These are phyloP conservation scores for Myotis davidii DNA, from an alignment of 2,113 vertebrate genomes.

Conservation along the genomic window DNA sequence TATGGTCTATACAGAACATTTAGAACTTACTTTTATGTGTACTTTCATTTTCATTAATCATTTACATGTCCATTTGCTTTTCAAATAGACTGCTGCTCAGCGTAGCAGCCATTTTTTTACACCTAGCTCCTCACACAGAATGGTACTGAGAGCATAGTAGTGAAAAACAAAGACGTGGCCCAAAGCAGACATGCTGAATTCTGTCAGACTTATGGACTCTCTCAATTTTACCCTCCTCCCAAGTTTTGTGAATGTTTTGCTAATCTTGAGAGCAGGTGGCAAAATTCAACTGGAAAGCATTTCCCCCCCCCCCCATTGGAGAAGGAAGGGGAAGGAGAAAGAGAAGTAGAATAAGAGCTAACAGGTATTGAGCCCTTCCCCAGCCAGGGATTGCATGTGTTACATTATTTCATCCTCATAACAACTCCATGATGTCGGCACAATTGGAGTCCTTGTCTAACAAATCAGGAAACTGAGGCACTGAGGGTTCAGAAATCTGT, in stretches of 20 bases:
- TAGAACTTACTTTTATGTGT: slow-evolving; percentile 49
- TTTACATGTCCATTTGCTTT: slow-evolving; percentile 33
- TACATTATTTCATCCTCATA: neutral
- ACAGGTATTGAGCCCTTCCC: neutral
- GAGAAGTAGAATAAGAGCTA: neutral
- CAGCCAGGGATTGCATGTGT: neutral
- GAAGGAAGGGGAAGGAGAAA: neutral
- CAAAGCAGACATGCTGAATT: neutral
- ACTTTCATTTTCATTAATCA: slow-evolving; percentile 31
- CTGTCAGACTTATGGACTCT: neutral
- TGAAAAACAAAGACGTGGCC: neutral
- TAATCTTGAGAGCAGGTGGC: neutral
- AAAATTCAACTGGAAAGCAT: neutral
- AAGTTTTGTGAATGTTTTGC: slow-evolving; percentile 7
- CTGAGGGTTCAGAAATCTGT: neutral
- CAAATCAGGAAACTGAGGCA: neutral
- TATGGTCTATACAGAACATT: neutral
- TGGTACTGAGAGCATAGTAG: neutral
- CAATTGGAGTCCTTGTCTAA: neutral
- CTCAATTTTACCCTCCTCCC: neutral
- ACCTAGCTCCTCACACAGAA: neutral
- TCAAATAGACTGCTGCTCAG: slow-evolving; percentile 36
- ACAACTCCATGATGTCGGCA: neutral
- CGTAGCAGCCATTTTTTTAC: neutral
- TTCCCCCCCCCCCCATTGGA: neutral